phyloP scores from a whole-genome alignment of 2,797 vertebrate genomes.

The Gymnodraco acuticeps region DNA sequence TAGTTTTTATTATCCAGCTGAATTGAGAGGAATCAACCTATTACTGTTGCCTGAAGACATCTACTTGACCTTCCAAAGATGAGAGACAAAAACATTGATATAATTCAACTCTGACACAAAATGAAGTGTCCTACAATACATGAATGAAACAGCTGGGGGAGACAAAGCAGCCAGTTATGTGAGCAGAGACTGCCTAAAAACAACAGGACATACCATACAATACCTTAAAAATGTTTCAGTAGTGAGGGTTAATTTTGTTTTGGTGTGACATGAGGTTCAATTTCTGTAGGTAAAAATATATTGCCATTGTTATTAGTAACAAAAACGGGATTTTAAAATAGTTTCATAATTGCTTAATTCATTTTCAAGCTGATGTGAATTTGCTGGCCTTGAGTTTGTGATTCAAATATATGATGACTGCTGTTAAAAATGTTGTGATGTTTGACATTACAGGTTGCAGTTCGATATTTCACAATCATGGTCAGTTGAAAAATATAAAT shows the following conservation, averaged over 20 bases:
- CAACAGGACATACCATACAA: too few species aligned
- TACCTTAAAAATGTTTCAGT: not conserved
- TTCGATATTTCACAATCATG: not conserved
- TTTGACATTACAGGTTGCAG: not conserved
- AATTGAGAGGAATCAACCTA: too few species aligned
- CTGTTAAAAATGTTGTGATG: not conserved
- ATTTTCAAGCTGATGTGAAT: not conserved
- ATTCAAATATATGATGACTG: not conserved
- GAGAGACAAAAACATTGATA: not conserved
- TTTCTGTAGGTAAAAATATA: not conserved
- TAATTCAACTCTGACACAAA: not conserved
- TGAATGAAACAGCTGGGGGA: slow-evolving; percentile 6
- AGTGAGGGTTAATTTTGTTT: not conserved
- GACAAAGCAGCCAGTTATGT: not conserved
- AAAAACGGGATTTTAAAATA: too few species aligned
- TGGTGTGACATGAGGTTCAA: not conserved
- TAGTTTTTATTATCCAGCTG: too few species aligned
- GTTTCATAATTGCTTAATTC: not conserved
- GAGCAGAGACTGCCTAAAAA: not conserved
- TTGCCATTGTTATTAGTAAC: not conserved
- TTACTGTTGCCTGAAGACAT: too few species aligned
- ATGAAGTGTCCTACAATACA: not conserved
- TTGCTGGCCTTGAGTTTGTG: too few species aligned
- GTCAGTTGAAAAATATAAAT: not conserved
- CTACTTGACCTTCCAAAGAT: too few species aligned